These are phyloP conservation scores for Merluccius polli DNA, from an alignment of 2,797 vertebrate genomes.

Conservation along the genomic window DNA sequence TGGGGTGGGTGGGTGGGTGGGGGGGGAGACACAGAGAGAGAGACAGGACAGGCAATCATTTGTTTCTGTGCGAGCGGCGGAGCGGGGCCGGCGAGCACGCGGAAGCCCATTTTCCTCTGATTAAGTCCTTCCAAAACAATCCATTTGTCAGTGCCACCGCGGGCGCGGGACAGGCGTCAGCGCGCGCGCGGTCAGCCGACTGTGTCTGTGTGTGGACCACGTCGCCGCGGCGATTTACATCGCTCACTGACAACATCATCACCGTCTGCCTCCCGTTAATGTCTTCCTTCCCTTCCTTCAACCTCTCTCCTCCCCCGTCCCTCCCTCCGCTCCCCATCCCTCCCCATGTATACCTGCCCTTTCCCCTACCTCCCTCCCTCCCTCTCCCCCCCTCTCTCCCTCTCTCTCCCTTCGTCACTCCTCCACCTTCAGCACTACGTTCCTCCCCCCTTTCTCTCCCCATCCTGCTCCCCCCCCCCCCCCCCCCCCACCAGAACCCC, in stretches of 20 bases:
- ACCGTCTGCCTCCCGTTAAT: conserved; percentile 77
- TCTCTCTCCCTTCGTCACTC: conserved; percentile 43
- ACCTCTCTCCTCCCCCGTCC: conserved; percentile 48
- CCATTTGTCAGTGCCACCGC: conserved; percentile 91
- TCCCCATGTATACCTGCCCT: conserved; percentile 31
- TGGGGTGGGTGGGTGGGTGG: neutral
- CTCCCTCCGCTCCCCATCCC: conserved; percentile 49
- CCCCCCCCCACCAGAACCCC: conserved; percentile 41
- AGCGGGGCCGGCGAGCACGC: conserved; percentile 82
- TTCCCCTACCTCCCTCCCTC: conserved; percentile 70
- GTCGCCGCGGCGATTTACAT: conserved; percentile 89
- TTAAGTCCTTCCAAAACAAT: conserved; percentile 95
- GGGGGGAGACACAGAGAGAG: conserved; percentile 45
- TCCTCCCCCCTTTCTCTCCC: conserved; percentile 54
- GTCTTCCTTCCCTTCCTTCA: conserved; percentile 65
- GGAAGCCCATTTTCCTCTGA: conserved; percentile 94
- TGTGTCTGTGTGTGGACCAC: conserved; percentile 93
- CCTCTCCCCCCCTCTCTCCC: conserved; percentile 50
- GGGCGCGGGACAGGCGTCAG: conserved; percentile 49
- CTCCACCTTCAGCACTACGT: conserved; percentile 71
- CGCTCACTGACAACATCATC: conserved; percentile 81
- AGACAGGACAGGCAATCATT: conserved; percentile 77
- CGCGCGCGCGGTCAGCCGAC: conserved; percentile 81
- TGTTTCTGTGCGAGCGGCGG: conserved; percentile 79
- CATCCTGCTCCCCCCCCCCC: conserved; percentile 41